A percentile compares a stretch with the other conserved stretches of the same genome.
Evolutionary conservation across 2,797 vertebrate genomes (phyloP).

Genomic region (Macroramphosus scolopax): DNA sequence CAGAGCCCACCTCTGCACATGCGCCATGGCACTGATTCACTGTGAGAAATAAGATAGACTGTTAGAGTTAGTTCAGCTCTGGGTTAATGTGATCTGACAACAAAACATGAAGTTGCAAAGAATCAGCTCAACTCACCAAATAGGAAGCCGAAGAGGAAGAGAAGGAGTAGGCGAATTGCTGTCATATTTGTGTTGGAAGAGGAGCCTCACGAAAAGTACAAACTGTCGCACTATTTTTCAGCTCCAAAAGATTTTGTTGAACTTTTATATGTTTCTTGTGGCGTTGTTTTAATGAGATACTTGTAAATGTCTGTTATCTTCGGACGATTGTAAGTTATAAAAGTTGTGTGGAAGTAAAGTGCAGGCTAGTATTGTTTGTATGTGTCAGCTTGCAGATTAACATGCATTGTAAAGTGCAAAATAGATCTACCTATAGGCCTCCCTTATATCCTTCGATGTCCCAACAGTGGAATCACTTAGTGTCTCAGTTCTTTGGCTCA

Average conservation of each 20-base stretch:
- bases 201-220: conserved; percentile 8
- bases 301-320: neutral
- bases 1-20: conserved; percentile 90
- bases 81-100: neutral
- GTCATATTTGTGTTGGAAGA: conserved; percentile 32
- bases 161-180: conserved; percentile 34
- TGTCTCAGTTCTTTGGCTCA: conserved; percentile 45
- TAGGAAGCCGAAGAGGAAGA: conserved; percentile 40
- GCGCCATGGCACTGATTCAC: conserved; percentile 71
- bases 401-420: conserved; percentile 44
- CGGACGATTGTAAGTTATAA: neutral
- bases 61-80: neutral
- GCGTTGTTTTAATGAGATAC: neutral
- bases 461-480: conserved; percentile 1
- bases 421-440: conserved; percentile 5
- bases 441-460: neutral
- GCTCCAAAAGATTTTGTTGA: neutral
- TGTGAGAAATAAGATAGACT: neutral
- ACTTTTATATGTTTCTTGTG: neutral
- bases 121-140: conserved; percentile 55
- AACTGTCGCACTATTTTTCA: conserved; percentile 2
- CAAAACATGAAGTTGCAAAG: neutral
- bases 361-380: conserved; percentile 13
- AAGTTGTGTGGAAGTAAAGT: conserved; percentile 15
- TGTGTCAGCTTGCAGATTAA: too few species aligned